A percentile compares a stretch with the other conserved stretches of the same genome.
These are phyloP conservation scores for Drosophila equinoxialis DNA, from an alignment of 1,140 invertebrate species.

Conservation along the genomic window DNA sequence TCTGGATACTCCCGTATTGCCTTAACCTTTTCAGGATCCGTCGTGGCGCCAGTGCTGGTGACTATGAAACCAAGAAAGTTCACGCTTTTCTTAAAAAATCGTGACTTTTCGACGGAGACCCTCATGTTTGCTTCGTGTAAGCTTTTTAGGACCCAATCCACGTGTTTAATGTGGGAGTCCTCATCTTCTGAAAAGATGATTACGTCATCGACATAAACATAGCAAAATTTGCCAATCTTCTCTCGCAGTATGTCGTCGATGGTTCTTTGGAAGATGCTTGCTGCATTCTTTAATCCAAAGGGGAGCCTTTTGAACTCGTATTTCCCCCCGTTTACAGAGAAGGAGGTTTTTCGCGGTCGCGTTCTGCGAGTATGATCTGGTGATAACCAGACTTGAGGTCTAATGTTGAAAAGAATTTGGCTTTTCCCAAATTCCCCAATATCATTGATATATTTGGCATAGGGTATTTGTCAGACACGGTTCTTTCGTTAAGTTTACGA, in stretches of 20 bases:
- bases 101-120: slow-evolving; percentile 23
- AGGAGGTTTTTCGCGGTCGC: slow-evolving; percentile 2
- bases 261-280: not conserved
- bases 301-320: slow-evolving; percentile 17
- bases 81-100: slow-evolving; percentile 23
- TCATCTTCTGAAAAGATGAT: too few species aligned
- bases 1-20: too few species aligned
- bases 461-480: too few species aligned
- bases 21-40: too few species aligned
- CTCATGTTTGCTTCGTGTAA: not conserved
- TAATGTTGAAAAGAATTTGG: too few species aligned
- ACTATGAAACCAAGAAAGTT: not conserved
- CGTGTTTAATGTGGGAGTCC: too few species aligned
- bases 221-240: not conserved
- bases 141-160: too few species aligned
- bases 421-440: too few species aligned
- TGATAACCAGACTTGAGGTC: too few species aligned
- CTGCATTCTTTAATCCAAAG: slow-evolving; percentile 5
- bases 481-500: too few species aligned
- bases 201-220: not conserved
- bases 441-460: too few species aligned
- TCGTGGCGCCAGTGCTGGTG: too few species aligned
- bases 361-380: slow-evolving; percentile 14
- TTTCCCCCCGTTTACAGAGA: slow-evolving; percentile 20
- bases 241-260: not conserved